Evolutionary conservation across 64 coral and sea anemone species (phyloP), one percentile per base, ranked within the genome.

Genomic region (Platygyra sinensis): DNA sequence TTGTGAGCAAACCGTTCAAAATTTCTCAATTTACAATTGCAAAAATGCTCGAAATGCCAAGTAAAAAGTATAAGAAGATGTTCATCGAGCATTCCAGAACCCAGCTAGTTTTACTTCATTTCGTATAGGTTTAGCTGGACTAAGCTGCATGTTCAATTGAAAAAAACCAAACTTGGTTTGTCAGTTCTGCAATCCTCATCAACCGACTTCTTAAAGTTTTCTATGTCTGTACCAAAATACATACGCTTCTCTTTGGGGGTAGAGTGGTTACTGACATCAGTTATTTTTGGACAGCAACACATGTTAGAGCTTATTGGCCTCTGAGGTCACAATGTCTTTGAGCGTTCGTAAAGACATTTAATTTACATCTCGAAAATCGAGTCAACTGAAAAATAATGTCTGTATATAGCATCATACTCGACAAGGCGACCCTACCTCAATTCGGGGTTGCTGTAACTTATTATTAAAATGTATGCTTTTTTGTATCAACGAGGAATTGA

Each of bases 401-500:
- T 85, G 81, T 85, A 85, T 18, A 85, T 85, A 85, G 62, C 72
- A 2, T 32, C 69, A 71, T 28, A 14, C 62, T 24, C 60, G 63
- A 71, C 81, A 69, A 72, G 38, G 14, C 32, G 20, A 36, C 24
- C 63, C 33, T 25, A 15, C 11, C 19, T 25, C 27, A 3, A 15
- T 33, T 16, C 32, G 36, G 17, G 20, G 62, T 67, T 69, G 24
- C 8, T 71, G 81, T 85, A 85, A 85, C 42, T 85, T 85, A 85
- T 85, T 85, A 52, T 22, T 28, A 51, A 65, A 85, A 52, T 85
- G 62, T 72, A 62, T 85, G 81, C 33, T 64, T 85, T 62, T 85
- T 85, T 85, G 63, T 72, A 85, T 28, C 33, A 85, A 85, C 14
- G 63, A 85, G 81, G 64, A 85, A 71, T 72, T 71, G 81, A 69